Conservation (phyloP, 2,797 vertebrate species). For the Melanotaenia nigrans region DNA sequence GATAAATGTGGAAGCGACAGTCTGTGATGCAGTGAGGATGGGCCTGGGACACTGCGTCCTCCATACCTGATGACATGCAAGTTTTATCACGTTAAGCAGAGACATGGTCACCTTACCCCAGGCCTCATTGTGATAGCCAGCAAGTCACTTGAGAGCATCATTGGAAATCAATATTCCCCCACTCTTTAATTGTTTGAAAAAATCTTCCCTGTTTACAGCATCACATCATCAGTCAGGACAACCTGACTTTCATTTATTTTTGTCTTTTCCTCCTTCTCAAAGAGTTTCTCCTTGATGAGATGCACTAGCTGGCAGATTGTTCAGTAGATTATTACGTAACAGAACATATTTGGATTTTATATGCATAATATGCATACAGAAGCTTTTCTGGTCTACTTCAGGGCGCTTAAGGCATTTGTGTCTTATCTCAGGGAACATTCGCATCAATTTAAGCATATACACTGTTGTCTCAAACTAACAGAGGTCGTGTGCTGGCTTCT, state of each 20-base stretch:
- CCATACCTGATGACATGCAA: constrained; percentile 77
- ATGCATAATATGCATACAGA: constrained; percentile 61
- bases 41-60: constrained; percentile 67
- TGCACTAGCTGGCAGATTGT: constrained; percentile 64
- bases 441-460: constrained; percentile 30
- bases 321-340: constrained; percentile 70
- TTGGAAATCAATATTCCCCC: constrained; percentile 92
- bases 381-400: constrained; percentile 61
- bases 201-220: constrained; percentile 78
- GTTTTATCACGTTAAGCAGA: constrained; percentile 77
- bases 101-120: constrained; percentile 90
- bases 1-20: constrained; percentile 56
- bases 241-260: constrained; percentile 77
- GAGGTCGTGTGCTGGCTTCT: constrained; percentile 20
- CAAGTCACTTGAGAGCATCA: constrained; percentile 88
- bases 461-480: constrained; percentile 29
- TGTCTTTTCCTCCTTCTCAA: constrained; percentile 14
- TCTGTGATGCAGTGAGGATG: constrained; percentile 23
- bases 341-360: constrained; percentile 50
- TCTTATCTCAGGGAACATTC: constrained; percentile 51
- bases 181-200: constrained; percentile 87
- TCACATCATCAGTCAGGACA: constrained; percentile 82
- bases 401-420: constrained; percentile 46
- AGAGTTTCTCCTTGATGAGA: constrained; percentile 48
- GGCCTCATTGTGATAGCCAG: constrained; percentile 88